Percentiles rank a stretch among this genome's conserved stretches.
Evolutionary conservation across 1,140 invertebrate genomes (phyloP).

Genomic region (Aphaenogaster ashmeadi): DNA sequence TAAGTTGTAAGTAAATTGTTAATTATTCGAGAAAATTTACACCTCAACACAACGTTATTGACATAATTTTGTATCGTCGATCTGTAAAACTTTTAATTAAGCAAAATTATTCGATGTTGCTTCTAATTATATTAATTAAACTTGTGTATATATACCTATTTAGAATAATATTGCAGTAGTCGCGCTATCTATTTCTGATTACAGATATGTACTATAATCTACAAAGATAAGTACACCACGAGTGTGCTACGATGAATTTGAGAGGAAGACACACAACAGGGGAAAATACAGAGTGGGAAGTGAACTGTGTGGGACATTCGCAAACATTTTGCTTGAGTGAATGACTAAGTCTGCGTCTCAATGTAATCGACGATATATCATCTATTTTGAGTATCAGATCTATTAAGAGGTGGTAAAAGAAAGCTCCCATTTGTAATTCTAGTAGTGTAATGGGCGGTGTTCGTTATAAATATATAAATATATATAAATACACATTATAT

Average conservation of each 20-base stretch:
- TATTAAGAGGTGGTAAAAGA: constrained; percentile 70
- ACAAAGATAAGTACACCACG: constrained; percentile 83
- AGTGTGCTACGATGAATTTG: constrained; percentile 84
- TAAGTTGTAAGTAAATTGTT: constrained; percentile 56
- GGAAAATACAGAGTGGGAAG: constrained; percentile 81
- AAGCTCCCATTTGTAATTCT: constrained; percentile 86
- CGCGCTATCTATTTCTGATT: constrained; percentile 80
- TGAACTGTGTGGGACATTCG: constrained; percentile 79
- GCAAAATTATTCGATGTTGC: not conserved
- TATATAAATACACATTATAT: constrained; percentile 82
- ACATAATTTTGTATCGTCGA: constrained; percentile 21
- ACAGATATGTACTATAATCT: constrained; percentile 86
- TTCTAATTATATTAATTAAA: constrained; percentile 34
- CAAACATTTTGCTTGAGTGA: constrained; percentile 81
- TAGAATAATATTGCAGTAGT: constrained; percentile 67
- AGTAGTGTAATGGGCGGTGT: constrained; percentile 86
- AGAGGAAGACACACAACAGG: constrained; percentile 80
- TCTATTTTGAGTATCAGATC: constrained; percentile 83
- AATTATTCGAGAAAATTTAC: constrained; percentile 33
- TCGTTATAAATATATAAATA: constrained; percentile 87
- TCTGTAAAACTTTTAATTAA: constrained; percentile 2
- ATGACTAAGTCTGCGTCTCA: constrained; percentile 75
- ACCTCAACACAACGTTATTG: not conserved
- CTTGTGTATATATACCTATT: constrained; percentile 20
- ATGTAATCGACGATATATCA: constrained; percentile 85